These are phyloP conservation scores for Medauroidea extradentata DNA, from an alignment of 1,140 invertebrate genomes.

Conservation along the genomic window DNA sequence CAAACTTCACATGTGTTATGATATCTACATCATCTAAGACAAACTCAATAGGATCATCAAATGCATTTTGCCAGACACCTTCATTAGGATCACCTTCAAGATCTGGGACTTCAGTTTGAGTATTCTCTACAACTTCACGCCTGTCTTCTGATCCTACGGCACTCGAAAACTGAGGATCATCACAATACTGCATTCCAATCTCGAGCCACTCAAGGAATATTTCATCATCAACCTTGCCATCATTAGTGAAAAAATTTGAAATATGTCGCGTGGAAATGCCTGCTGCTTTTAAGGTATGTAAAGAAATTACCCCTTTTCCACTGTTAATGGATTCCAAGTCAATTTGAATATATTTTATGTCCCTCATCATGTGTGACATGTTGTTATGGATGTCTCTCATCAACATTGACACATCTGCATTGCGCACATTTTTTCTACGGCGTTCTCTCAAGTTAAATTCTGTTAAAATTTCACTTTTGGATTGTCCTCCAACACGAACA, in stretches of 20 bases:
- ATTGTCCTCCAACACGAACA: constrained; percentile 63
- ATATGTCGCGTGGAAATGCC: background rate
- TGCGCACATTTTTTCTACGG: background rate
- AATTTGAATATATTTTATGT: background rate
- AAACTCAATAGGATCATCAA: constrained; percentile 19
- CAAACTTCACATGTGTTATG: background rate
- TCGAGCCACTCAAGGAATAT: background rate
- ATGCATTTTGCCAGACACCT: constrained; percentile 1
- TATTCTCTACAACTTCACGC: background rate
- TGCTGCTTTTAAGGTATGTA: too few species aligned
- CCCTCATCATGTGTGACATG: background rate
- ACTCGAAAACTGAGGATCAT: background rate
- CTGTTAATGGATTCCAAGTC: background rate
- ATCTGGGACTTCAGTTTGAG: constrained; percentile 5
- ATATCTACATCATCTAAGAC: constrained; percentile 28
- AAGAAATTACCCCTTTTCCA: background rate
- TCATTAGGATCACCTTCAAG: background rate
- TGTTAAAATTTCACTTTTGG: constrained; percentile 34
- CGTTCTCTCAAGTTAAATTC: constrained; percentile 12
- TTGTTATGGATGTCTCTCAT: background rate
- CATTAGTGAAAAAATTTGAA: background rate
- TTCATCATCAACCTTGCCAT: background rate
- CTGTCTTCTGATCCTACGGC: background rate
- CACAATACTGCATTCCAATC: background rate
- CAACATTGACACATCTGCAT: background rate